phyloP scores from a whole-genome alignment of 2,888 invertebrate genomes.

The Myopa testacea region DNA sequence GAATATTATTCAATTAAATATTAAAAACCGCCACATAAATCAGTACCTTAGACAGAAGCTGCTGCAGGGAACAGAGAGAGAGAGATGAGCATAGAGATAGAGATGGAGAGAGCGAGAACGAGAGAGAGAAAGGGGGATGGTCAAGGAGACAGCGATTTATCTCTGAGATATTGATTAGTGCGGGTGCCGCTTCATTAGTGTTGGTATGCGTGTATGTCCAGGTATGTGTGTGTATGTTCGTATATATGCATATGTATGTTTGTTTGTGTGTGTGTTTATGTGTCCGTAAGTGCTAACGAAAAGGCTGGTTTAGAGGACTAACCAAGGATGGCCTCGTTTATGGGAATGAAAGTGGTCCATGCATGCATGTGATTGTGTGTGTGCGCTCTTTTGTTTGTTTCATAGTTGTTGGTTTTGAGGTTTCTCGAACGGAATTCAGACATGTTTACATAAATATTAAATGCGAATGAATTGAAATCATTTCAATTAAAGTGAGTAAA shows the following conservation, averaged over 20 bases:
- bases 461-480: no score
- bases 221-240: neutral
- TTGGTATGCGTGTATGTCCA: neutral
- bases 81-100: neutral
- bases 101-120: neutral
- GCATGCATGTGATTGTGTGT: no score
- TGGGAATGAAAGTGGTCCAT: no score
- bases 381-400: no score
- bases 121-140: neutral
- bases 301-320: no score
- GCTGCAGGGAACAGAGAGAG: neutral
- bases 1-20: conserved; percentile 64
- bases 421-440: no score
- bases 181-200: neutral
- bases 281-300: no score
- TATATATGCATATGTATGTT: neutral
- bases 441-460: no score
- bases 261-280: no score
- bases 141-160: neutral
- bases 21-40: conserved; percentile 65
- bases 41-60: conserved; percentile 49
- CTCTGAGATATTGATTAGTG: neutral
- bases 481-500: no score
- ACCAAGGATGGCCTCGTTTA: no score
- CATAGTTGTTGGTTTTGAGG: no score